Evolutionary conservation across 2,113 vertebrate species (phyloP).

Genomic region (Xiphophorus maculatus): DNA sequence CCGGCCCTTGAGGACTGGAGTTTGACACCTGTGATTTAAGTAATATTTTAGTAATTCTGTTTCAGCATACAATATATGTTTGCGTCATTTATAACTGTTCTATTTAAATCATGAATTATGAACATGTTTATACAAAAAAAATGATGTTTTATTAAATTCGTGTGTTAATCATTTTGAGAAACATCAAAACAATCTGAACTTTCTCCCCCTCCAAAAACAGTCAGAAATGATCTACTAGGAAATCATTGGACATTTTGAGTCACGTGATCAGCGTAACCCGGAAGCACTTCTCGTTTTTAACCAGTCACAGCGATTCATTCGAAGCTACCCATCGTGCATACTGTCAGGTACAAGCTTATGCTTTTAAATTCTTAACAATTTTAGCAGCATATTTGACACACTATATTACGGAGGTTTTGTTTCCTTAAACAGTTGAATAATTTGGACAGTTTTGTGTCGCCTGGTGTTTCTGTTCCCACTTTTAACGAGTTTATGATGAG

Average conservation of each 20-base stretch:
- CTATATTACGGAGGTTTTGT: accelerated
- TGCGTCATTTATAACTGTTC: no score
- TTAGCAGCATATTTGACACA: not conserved
- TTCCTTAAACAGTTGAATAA: not conserved
- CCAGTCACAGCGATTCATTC: constrained; percentile 75
- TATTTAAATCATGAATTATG: no score
- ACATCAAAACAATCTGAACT: not conserved
- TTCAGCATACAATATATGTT: no score
- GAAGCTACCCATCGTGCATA: constrained; percentile 48
- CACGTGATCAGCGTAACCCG: constrained; percentile 71
- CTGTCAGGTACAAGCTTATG: constrained; percentile 72
- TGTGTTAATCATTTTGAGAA: not conserved
- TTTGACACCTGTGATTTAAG: no score
- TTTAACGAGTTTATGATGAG: constrained; percentile 46
- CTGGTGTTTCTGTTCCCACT: constrained; percentile 22
- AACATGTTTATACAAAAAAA: no score
- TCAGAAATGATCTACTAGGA: not conserved
- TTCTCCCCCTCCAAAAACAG: not conserved
- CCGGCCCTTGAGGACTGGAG: no score
- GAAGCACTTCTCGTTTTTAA: constrained; percentile 67
- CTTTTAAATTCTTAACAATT: constrained; percentile 17
- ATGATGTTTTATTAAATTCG: no score
- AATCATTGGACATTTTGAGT: constrained; percentile 23
- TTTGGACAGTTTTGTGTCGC: not conserved
- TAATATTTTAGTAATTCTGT: no score